These are phyloP conservation scores for Pristionchus exspectatus DNA, from an alignment of 2,888 invertebrate species.

Conservation along the genomic window DNA sequence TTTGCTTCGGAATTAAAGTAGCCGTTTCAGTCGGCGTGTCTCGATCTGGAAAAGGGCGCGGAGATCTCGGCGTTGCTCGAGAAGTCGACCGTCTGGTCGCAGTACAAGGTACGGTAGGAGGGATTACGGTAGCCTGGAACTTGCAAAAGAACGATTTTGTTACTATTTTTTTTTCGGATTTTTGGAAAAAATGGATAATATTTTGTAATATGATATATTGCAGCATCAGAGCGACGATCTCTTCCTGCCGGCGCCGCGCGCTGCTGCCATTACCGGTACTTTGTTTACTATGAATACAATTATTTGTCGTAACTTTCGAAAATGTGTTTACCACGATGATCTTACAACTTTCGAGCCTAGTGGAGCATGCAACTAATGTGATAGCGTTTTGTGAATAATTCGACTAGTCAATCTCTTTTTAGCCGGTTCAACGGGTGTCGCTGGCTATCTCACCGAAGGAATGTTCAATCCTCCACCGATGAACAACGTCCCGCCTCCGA, in stretches of 20 bases:
- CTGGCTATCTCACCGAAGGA: slow-evolving; percentile 75
- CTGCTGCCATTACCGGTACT: slow-evolving; percentile 74
- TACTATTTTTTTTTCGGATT: too few relatives aligned
- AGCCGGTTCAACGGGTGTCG: slow-evolving; percentile 68
- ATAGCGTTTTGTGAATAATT: neutral
- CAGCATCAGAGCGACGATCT: slow-evolving; percentile 88
- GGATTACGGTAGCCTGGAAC: neutral
- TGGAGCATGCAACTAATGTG: neutral
- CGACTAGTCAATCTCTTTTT: neutral
- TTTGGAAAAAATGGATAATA: neutral
- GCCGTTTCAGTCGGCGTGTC: slow-evolving; percentile 59
- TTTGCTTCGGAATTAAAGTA: neutral
- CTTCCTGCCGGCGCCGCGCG: slow-evolving; percentile 84
- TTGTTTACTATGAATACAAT: neutral
- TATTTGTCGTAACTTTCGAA: neutral
- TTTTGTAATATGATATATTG: slow-evolving; percentile 79
- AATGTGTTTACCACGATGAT: neutral
- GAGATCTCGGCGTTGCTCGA: slow-evolving; percentile 84
- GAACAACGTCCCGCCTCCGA: slow-evolving; percentile 52
- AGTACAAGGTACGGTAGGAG: slow-evolving; percentile 85
- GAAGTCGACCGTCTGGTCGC: slow-evolving; percentile 86
- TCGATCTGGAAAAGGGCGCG: slow-evolving; percentile 73
- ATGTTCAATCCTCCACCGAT: slow-evolving; percentile 66
- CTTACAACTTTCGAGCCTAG: neutral
- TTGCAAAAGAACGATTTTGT: too few relatives aligned